Base-by-base conservation (phyloP, 1,140 invertebrate species). In the Teleogryllus occipitalis region DNA sequence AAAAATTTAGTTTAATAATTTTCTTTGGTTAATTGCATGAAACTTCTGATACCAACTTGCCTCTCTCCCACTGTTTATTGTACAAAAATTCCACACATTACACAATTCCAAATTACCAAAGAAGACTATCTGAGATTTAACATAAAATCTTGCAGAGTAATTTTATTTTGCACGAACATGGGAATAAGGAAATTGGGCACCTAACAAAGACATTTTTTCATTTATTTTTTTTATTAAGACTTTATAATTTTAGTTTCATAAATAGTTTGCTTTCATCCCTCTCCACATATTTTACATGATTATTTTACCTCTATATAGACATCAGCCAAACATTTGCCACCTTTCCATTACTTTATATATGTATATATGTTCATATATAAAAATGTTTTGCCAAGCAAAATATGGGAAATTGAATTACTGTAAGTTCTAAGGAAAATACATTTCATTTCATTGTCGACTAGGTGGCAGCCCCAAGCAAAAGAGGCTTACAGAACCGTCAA, bases 201-300 rank as follows among this genome's bases (percentile, higher is more conserved):
- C 48, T 77, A 22, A 22, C 22, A 48, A 47, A 48, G 76, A 76
- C 18, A 22, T 21, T 48, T 48, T 48, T 48, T 77, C 21, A 47
- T 77, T 48, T 47, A 77, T 54, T 48, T 76, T 47, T 12, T 77
- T 77, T 77, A 77, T 77, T 48, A 76, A 46, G 47, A 77, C 18
- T 46, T 77, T 77, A 47, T 47, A 47, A 15, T 77, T 47, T 47
- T 47, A 48, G 76, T 77, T 77, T 77, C 76, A 77, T 77, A 77
- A 77, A 77, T 77, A 77, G 22, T n/a, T 54, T 77, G 27, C 48
- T 48, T 77, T 47, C 76, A 39, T 77, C 48, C 48, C 76, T 39
- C 76, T 47, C 76, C 47, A 48, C n/a, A 49, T 77, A 54, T 54
- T 54, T 49, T n/a, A 77, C 47, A 77, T 77, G 39, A 54, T 49